A percentile compares a stretch with the other conserved stretches of the same genome.
phyloP scores from a whole-genome alignment of 1,140 invertebrate genomes.

The Drosophila ficusphila region DNA sequence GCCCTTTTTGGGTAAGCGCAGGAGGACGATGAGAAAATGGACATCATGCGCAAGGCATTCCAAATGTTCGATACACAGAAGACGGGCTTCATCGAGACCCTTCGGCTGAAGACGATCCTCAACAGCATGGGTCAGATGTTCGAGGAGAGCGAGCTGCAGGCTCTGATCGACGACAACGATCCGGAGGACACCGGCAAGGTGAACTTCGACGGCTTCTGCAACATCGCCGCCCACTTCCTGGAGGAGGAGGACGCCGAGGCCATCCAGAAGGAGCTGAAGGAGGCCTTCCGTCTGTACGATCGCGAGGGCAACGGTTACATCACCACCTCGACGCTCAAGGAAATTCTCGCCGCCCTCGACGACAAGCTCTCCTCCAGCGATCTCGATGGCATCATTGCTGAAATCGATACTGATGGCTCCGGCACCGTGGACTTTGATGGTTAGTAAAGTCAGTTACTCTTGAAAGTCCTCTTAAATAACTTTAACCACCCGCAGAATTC shows the following conservation, averaged over 20 bases:
- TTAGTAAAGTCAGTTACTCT: slow-evolving; percentile 60
- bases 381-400: slow-evolving; percentile 95
- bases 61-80: slow-evolving; percentile 97
- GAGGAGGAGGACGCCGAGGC: slow-evolving; percentile 96
- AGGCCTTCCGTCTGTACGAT: slow-evolving; percentile 93
- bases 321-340: slow-evolving; percentile 94
- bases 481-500: slow-evolving; percentile 87
- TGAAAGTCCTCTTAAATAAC: not conserved
- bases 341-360: slow-evolving; percentile 95
- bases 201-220: slow-evolving; percentile 96
- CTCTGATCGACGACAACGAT: slow-evolving; percentile 93
- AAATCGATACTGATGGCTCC: slow-evolving; percentile 97
- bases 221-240: slow-evolving; percentile 94
- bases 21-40: slow-evolving; percentile 91
- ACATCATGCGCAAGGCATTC: slow-evolving; percentile 95
- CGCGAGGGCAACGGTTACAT: slow-evolving; percentile 96
- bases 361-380: slow-evolving; percentile 93
- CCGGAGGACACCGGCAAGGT: slow-evolving; percentile 94
- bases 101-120: slow-evolving; percentile 95
- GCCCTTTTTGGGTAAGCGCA: slow-evolving; percentile 31
- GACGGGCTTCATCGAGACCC: slow-evolving; percentile 94
- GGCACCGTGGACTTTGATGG: slow-evolving; percentile 96
- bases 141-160: slow-evolving; percentile 93
- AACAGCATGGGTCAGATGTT: slow-evolving; percentile 97
- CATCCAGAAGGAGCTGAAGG: slow-evolving; percentile 96